These are phyloP conservation scores for Meteorus sp. DNA, from an alignment of 1,140 invertebrate species.

Conservation along the genomic window DNA sequence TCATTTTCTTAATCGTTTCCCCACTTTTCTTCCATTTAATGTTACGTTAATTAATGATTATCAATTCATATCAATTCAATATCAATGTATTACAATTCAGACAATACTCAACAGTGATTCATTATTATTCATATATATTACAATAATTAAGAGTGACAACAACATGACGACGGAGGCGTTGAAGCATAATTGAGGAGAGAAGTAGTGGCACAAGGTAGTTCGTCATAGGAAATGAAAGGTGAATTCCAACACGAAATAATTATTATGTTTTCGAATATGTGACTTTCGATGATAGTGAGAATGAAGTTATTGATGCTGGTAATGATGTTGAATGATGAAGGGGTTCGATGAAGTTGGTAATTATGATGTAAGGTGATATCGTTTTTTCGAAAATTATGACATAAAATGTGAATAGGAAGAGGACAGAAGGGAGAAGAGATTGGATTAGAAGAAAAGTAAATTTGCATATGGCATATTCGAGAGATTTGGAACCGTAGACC, in stretches of 20 bases:
- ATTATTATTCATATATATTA: conserved; percentile 61
- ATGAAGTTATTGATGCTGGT: neutral
- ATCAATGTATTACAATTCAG: conserved; percentile 62
- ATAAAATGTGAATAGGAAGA: neutral
- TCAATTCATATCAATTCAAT: conserved; percentile 61
- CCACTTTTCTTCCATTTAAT: conserved; percentile 22
- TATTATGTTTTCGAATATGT: too few species aligned
- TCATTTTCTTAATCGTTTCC: too few species aligned
- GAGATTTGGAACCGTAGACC: conserved; percentile 30
- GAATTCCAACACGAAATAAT: neutral
- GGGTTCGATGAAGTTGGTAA: too few species aligned
- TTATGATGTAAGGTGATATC: too few species aligned
- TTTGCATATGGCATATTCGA: conserved; percentile 24
- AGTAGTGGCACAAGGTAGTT: conserved; percentile 33
- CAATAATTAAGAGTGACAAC: conserved; percentile 61
- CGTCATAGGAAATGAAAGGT: conserved; percentile 5
- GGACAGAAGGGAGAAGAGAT: neutral
- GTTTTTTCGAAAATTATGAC: neutral
- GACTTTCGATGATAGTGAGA: neutral
- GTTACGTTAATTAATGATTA: conserved; percentile 59
- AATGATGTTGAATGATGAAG: too few species aligned
- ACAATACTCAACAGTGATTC: conserved; percentile 62
- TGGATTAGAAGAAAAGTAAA: neutral
- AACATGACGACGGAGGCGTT: conserved; percentile 61
- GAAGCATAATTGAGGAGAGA: conserved; percentile 47